phyloP scores from a whole-genome alignment of 2,113 vertebrate species.

The Tor tambroides region DNA sequence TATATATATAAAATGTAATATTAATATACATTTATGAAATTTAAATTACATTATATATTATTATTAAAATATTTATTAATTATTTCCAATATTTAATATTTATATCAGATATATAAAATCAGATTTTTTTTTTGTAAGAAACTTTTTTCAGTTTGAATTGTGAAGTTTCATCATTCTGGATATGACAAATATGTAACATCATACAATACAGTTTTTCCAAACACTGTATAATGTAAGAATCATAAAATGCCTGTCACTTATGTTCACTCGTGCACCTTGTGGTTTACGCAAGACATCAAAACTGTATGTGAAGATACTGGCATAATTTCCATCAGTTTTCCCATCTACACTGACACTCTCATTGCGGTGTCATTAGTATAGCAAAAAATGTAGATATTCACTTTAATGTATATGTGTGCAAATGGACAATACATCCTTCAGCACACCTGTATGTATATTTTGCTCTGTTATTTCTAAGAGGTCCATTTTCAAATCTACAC shows the following conservation, averaged over 20 bases:
- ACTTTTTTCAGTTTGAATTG: too few species aligned
- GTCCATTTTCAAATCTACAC: not conserved
- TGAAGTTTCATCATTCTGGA: too few species aligned
- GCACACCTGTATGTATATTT: not conserved
- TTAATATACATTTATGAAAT: too few species aligned
- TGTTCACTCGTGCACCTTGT: not conserved
- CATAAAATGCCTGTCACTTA: not conserved
- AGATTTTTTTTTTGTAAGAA: too few species aligned
- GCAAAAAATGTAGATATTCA: not conserved
- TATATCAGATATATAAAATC: too few species aligned
- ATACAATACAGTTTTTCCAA: not conserved
- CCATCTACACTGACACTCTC: not conserved
- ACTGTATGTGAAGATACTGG: too few species aligned
- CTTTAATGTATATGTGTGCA: not conserved
- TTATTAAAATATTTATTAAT: too few species aligned
- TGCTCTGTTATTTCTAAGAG: not conserved
- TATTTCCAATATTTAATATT: too few species aligned
- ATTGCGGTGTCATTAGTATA: not conserved
- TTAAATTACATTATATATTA: too few species aligned
- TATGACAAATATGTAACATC: too few species aligned
- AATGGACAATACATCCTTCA: not conserved
- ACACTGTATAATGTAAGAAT: not conserved
- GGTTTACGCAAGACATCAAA: not conserved
- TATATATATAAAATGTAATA: too few species aligned
- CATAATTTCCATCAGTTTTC: not conserved